Conservation (phyloP, 2,113 vertebrate species). For the Syngnathus floridae region DNA sequence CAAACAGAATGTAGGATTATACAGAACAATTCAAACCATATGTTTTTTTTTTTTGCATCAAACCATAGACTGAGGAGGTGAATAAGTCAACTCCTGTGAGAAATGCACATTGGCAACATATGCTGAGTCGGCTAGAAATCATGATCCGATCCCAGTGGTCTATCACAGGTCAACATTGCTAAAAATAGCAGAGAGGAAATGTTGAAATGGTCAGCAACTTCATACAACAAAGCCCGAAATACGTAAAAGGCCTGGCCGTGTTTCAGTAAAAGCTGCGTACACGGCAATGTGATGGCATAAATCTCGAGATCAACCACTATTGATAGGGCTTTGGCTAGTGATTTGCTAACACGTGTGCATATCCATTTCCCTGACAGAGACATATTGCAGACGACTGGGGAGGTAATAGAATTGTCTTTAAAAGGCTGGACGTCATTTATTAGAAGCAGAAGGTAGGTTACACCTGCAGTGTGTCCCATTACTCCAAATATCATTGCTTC, state of each 20-base stretch:
- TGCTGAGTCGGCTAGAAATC: constrained; percentile 51
- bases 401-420: constrained; percentile 80
- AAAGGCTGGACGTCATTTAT: constrained; percentile 69
- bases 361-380: constrained; percentile 74
- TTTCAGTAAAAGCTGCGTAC: constrained; percentile 45
- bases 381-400: constrained; percentile 66
- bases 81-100: constrained; percentile 44
- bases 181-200: constrained; percentile 35
- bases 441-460: constrained; percentile 62
- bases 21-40: constrained; percentile 54
- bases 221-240: constrained; percentile 9
- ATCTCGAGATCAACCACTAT: constrained; percentile 69
- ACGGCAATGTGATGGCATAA: constrained; percentile 55
- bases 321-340: constrained; percentile 68
- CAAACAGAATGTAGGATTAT: constrained; percentile 55
- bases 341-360: constrained; percentile 72
- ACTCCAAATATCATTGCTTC: constrained; percentile 57
- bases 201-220: constrained; percentile 12
- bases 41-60: constrained; percentile 41
- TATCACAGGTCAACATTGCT: constrained; percentile 33
- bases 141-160: constrained; percentile 46
- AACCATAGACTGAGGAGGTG: constrained; percentile 47
- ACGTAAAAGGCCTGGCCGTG: constrained; percentile 29
- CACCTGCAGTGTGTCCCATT: constrained; percentile 61
- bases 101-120: constrained; percentile 44